These are phyloP conservation scores for Megalops atlanticus DNA, from an alignment of 2,113 vertebrate species.

Conservation along the genomic window DNA sequence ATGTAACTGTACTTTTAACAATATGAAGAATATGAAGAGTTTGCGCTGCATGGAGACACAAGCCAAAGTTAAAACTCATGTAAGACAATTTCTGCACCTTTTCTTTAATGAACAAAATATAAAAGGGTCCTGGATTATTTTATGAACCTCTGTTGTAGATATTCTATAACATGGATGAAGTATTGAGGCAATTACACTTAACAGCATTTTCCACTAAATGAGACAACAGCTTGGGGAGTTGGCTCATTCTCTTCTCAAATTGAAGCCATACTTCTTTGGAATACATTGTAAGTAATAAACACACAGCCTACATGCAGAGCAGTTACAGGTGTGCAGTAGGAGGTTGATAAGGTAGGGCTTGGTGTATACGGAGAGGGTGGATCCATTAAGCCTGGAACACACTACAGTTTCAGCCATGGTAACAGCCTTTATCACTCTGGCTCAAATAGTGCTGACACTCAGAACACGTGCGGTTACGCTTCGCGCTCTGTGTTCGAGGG, in stretches of 20 bases:
- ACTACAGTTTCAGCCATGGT: not conserved
- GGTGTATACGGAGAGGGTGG: not conserved
- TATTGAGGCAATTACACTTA: constrained; percentile 71
- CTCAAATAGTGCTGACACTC: not conserved
- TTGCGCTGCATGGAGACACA: constrained; percentile 54
- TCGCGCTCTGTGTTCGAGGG: too few relatives aligned
- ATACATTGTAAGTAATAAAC: constrained; percentile 46
- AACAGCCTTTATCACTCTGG: not conserved
- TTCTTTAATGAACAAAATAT: constrained; percentile 20
- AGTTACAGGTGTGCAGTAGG: constrained; percentile 39
- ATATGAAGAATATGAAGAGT: constrained; percentile 64
- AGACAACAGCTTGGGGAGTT: constrained; percentile 70
- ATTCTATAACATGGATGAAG: constrained; percentile 53
- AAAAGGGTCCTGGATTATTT: constrained; percentile 18
- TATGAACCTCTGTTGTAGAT: constrained; percentile 27
- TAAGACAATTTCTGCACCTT: constrained; percentile 44
- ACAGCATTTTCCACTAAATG: constrained; percentile 61
- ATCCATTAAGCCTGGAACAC: not conserved
- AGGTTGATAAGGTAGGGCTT: constrained; percentile 55
- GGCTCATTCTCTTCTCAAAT: constrained; percentile 64
- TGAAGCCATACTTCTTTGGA: constrained; percentile 69
- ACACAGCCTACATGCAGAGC: constrained; percentile 59
- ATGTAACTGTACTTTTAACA: constrained; percentile 47
- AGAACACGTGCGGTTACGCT: not conserved
- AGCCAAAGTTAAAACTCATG: constrained; percentile 55